Conservation (phyloP, 1,140 invertebrate genomes). For the Philotrypesis tridentata region DNA sequence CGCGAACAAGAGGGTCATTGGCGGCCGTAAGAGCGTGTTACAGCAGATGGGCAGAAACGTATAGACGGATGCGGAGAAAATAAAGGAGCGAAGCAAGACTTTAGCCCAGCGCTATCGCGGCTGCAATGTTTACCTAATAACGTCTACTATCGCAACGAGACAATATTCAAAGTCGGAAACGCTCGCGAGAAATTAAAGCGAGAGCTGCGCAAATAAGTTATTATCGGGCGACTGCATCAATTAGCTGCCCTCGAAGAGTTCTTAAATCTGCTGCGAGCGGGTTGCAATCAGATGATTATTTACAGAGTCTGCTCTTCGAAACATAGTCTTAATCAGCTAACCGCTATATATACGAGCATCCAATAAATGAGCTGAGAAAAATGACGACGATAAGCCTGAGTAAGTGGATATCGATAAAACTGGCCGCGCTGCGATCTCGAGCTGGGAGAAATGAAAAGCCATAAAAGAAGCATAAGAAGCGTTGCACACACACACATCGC, state of each 20-base stretch:
- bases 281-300: neutral
- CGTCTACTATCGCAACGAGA: neutral
- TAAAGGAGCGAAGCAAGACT: neutral
- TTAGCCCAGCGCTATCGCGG: neutral
- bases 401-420: constrained; percentile 1
- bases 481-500: neutral
- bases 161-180: neutral
- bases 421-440: neutral
- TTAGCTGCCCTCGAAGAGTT: neutral
- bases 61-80: constrained; percentile 32
- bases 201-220: too few relatives aligned
- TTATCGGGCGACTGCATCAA: too few relatives aligned
- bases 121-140: neutral
- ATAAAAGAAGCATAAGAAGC: neutral
- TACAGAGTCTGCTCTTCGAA: neutral
- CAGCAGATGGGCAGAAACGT: constrained; percentile 30
- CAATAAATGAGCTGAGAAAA: constrained; percentile 10
- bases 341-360: neutral
- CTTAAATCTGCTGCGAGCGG: neutral
- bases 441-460: neutral
- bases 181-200: too few relatives aligned
- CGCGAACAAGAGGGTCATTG: constrained; percentile 33
- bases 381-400: constrained; percentile 6
- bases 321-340: neutral
- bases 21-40: neutral